Evolutionary conservation across 2,888 invertebrate species (phyloP).

Genomic region (Chalcosyrphus nemorum): DNA sequence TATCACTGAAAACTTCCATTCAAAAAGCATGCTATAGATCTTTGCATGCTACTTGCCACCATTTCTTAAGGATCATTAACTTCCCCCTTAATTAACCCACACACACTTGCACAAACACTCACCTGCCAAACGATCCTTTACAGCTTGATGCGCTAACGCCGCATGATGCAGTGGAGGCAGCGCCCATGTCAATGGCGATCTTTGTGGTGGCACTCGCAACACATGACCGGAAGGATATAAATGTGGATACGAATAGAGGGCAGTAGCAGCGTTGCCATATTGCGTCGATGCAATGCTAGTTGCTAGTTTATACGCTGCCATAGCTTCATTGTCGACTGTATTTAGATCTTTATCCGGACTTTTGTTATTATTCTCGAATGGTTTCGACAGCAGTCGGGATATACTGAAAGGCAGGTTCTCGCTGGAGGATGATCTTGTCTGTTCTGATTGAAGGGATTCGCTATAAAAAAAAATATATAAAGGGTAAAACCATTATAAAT

Average conservation of each 20-base stretch:
- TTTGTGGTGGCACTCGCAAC: conserved; percentile 91
- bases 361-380: conserved; percentile 85
- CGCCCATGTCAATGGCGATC: conserved; percentile 82
- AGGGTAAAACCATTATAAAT: conserved; percentile 35
- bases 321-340: conserved; percentile 79
- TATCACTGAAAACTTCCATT: too few species aligned
- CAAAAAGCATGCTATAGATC: too few species aligned
- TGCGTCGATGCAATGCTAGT: conserved; percentile 81
- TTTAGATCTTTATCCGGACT: conserved; percentile 80
- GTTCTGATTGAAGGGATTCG: conserved; percentile 82
- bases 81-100: not conserved
- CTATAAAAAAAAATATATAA: conserved; percentile 74
- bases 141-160: conserved; percentile 90
- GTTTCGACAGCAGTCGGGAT: conserved; percentile 90
- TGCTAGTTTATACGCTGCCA: conserved; percentile 81
- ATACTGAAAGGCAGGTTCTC: conserved; percentile 89
- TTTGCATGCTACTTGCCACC: not conserved
- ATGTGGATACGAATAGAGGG: conserved; percentile 82
- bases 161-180: conserved; percentile 84
- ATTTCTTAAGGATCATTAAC: conserved; percentile 1
- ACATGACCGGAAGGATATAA: conserved; percentile 86
- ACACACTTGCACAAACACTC: conserved; percentile 80
- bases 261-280: conserved; percentile 80
- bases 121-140: conserved; percentile 92
- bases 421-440: conserved; percentile 82